Percentiles rank a stretch among this genome's conserved stretches.
phyloP scores from a whole-genome alignment of 2,888 invertebrate species.

The Gymnocheta viridis region DNA sequence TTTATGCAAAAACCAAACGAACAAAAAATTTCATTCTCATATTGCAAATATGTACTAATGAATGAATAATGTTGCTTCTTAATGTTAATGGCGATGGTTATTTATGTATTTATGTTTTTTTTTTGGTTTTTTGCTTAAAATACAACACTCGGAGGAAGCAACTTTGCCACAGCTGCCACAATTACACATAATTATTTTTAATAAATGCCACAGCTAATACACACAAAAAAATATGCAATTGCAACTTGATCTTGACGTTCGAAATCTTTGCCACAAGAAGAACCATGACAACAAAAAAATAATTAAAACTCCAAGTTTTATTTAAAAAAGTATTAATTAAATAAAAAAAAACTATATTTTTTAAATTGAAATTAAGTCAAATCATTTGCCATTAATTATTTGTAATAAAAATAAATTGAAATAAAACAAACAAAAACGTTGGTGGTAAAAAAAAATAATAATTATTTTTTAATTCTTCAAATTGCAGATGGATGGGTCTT shows the following conservation, averaged over 20 bases:
- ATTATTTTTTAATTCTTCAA: too few relatives aligned
- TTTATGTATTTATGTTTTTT: not conserved
- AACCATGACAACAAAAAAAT: not conserved
- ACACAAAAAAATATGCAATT: not conserved
- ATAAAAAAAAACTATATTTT: too few relatives aligned
- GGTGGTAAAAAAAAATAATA: too few relatives aligned
- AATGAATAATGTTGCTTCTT: conserved; percentile 29
- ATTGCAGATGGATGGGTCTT: too few relatives aligned
- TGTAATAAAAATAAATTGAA: not conserved
- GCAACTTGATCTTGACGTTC: conserved; percentile 50
- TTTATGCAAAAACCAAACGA: conserved; percentile 10
- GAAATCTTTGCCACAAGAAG: conserved; percentile 31
- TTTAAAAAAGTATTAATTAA: too few relatives aligned
- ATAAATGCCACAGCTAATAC: conserved; percentile 26
- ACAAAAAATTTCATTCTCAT: conserved; percentile 10
- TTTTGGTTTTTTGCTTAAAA: not conserved
- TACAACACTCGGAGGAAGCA: not conserved
- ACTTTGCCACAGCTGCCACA: conserved; percentile 53
- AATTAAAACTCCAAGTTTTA: not conserved
- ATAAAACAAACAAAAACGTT: too few relatives aligned
- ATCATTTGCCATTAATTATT: not conserved
- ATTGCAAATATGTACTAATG: conserved; percentile 11
- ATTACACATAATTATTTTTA: conserved; percentile 48
- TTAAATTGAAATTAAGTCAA: not conserved
- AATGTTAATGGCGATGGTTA: conserved; percentile 16